Base-by-base conservation (phyloP, 2,113 vertebrate genomes). In the Cephalophus harveyi region DNA sequence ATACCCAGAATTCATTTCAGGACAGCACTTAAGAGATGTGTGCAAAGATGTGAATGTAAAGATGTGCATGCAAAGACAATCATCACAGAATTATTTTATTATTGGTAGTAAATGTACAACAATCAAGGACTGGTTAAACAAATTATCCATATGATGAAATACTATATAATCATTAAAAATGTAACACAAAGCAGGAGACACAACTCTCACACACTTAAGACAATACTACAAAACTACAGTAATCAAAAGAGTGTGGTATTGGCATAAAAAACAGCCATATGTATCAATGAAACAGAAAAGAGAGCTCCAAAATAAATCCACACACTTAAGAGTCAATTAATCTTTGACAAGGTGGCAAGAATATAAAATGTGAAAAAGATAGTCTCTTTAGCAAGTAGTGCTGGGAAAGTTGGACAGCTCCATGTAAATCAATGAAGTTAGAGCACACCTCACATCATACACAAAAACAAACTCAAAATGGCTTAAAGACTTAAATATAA, bases 81-180 rank as follows among this genome's bases (percentile, higher is more conserved):
- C 25, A 92, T 3, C 30, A 96, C 27, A 93, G 54, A 67, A 91
- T 93, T 94, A 89, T 57, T 94, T 96, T 92, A 79, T 83, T 89
- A 55, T 50, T 91, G 10, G 25, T 52, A 92, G 30, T 84, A 94
- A 82, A 82, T 82, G 15, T 71, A 81, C 21, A 89, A 60, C 15
- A 89, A 60, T 59, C 84, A 30, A 92, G n/a, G 30, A 33, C 36
- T 59, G 10, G 33, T 64, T 90, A 76, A 89, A 89, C 36, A 87
- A 92, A 85, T 30, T 33, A 78, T 60, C 16, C 40, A 48, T 55
- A 28, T 11, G 6, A 82, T 60, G 15, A 30, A 92, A 62, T 74
- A 88, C 14, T 21, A 57, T 13, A 93, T 28, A 93, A n/a, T 27
- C 30, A 57, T 84, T 12, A 83, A 94, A 25, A 82, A 43, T 52